phyloP scores from a whole-genome alignment of 2,113 vertebrate species.

The Misgurnus anguillicaudatus region DNA sequence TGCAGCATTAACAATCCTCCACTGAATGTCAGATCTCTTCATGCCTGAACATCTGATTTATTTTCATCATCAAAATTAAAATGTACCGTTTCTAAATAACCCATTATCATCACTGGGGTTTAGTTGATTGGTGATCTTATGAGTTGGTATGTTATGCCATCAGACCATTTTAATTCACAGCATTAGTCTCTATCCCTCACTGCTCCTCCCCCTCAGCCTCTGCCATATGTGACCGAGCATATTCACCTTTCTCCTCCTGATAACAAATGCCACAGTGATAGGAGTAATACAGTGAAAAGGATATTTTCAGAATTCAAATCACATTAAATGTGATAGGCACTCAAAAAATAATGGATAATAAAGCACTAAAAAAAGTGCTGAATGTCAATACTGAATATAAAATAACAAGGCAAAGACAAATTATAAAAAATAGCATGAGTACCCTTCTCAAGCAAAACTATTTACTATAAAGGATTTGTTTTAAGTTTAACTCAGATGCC shows the following conservation, averaged over 20 bases:
- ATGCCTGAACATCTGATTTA: not conserved
- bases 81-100: not conserved
- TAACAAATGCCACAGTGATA: not conserved
- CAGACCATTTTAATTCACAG: not conserved
- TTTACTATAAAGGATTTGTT: too few relatives aligned
- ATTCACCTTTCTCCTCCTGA: conserved; percentile 1
- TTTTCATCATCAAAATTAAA: not conserved
- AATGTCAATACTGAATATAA: not conserved
- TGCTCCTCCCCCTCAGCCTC: not conserved
- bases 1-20: not conserved
- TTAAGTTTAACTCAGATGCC: too few relatives aligned
- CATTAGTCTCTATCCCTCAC: not conserved
- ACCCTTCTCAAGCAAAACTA: too few relatives aligned
- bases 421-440: too few relatives aligned
- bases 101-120: not conserved
- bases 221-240: not conserved
- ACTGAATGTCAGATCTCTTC: not conserved
- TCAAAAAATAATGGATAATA: not conserved
- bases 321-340: too few relatives aligned
- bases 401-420: too few relatives aligned
- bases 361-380: not conserved
- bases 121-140: not conserved
- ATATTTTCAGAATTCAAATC: not conserved
- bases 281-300: not conserved
- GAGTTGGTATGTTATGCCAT: not conserved